Conservation (phyloP, 2,888 invertebrate genomes). For the Rhamphomyia laevipes region DNA sequence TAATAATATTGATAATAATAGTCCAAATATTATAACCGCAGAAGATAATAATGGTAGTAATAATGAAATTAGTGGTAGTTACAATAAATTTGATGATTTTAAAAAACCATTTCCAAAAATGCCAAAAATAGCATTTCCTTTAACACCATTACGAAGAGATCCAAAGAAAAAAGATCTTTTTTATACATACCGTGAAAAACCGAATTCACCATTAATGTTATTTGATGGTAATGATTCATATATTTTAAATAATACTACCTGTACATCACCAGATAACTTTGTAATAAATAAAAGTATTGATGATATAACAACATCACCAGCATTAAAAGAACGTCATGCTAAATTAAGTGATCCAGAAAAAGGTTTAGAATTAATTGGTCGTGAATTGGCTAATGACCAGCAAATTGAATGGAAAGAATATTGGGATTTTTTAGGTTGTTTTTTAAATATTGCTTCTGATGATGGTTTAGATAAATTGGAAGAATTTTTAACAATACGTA, state of each 20-base stretch:
- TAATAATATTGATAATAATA: background rate
- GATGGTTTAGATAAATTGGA: constrained; percentile 69
- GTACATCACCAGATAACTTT: constrained; percentile 5
- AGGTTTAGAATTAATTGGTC: constrained; percentile 76
- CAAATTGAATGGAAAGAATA: constrained; percentile 80
- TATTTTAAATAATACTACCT: background rate
- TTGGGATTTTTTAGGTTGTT: constrained; percentile 81
- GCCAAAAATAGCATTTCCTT: background rate
- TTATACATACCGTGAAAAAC: constrained; percentile 23
- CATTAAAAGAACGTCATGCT: constrained; percentile 35
- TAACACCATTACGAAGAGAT: constrained; percentile 11
- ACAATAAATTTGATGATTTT: too few species aligned
- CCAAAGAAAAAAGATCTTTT: constrained; percentile 23
- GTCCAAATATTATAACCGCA: background rate
- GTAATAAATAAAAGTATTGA: background rate
- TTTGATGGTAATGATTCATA: constrained; percentile 13
- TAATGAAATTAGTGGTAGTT: constrained; percentile 6
- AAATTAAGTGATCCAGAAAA: constrained; percentile 67
- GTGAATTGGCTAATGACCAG: constrained; percentile 55
- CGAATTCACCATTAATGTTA: constrained; percentile 16
- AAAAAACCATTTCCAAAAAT: too few species aligned
- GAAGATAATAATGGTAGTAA: background rate
- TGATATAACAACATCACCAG: constrained; percentile 19
- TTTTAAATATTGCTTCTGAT: constrained; percentile 60
- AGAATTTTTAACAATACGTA: constrained; percentile 43